phyloP scores from a whole-genome alignment of 2,888 invertebrate species.

The Pollenia labialis region DNA sequence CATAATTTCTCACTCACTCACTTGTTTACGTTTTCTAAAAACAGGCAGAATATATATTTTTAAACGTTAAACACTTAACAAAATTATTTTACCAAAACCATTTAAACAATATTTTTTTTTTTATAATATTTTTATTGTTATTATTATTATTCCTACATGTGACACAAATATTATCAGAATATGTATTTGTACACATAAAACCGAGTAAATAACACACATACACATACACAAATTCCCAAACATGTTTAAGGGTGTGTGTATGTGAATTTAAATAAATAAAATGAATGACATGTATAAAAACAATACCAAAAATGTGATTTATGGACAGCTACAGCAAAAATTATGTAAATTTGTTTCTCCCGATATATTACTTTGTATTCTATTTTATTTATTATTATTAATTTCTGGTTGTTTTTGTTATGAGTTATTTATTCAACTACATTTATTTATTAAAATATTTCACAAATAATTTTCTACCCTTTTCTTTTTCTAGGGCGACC shows the following conservation, averaged over 20 bases:
- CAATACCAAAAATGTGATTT: slow-evolving; percentile 43
- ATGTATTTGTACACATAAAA: not conserved
- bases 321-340: slow-evolving; percentile 66
- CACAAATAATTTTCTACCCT: not conserved
- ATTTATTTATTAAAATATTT: slow-evolving; percentile 40
- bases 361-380: not conserved
- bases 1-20: too few species aligned
- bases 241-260: not conserved
- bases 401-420: slow-evolving; percentile 15
- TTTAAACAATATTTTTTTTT: not conserved
- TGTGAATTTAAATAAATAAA: slow-evolving; percentile 25
- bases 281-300: slow-evolving; percentile 30
- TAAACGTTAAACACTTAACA: too few species aligned
- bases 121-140: not conserved
- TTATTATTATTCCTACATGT: slow-evolving; percentile 1
- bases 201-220: not conserved
- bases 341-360: slow-evolving; percentile 57
- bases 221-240: not conserved
- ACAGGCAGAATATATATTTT: too few species aligned
- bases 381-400: slow-evolving; percentile 4
- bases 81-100: not conserved
- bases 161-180: slow-evolving; percentile 12
- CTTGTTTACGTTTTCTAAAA: too few species aligned
- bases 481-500: slow-evolving; percentile 88
- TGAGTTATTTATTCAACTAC: slow-evolving; percentile 43